phyloP scores from a whole-genome alignment of 2,888 invertebrate genomes.

The Tortricodes alternella region DNA sequence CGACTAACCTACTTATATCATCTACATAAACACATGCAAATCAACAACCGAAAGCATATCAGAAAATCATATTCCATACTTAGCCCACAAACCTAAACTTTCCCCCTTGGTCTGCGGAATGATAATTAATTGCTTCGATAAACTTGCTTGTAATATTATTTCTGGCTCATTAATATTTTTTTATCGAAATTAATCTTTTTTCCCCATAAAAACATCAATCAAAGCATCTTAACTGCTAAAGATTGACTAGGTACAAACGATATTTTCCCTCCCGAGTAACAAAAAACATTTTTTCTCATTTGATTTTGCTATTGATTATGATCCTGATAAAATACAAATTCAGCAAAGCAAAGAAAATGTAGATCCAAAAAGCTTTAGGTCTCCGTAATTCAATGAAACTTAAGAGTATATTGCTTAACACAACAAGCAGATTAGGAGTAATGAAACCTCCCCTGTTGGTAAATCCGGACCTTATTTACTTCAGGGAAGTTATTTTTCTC shows the following conservation, averaged over 20 bases:
- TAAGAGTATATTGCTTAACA: constrained; percentile 18
- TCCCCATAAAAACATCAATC: constrained; percentile 26
- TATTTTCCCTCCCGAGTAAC: background rate
- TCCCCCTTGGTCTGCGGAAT: constrained; percentile 2
- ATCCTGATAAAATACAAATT: too few relatives aligned
- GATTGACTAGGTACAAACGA: constrained; percentile 4
- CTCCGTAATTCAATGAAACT: constrained; percentile 7
- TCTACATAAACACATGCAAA: background rate
- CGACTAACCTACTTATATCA: background rate
- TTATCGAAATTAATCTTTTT: constrained; percentile 29
- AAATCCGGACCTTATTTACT: constrained; percentile 55
- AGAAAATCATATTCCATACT: background rate
- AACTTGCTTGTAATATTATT: constrained; percentile 27
- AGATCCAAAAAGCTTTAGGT: background rate
- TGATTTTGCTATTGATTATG: background rate
- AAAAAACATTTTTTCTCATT: background rate
- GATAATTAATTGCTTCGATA: constrained; percentile 26
- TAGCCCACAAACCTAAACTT: constrained; percentile 1
- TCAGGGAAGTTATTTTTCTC: constrained; percentile 56
- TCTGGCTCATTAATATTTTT: constrained; percentile 29
- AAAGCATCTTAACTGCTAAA: constrained; percentile 7
- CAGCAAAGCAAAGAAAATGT: background rate
- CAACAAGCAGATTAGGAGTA: constrained; percentile 23
- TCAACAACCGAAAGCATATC: background rate
- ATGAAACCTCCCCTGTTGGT: constrained; percentile 36